A percentile compares a stretch with the other conserved stretches of the same genome.
Conservation (phyloP, 35 echinoderm and acorn worm species). For the Heliocidaris erythrogramma region DNA sequence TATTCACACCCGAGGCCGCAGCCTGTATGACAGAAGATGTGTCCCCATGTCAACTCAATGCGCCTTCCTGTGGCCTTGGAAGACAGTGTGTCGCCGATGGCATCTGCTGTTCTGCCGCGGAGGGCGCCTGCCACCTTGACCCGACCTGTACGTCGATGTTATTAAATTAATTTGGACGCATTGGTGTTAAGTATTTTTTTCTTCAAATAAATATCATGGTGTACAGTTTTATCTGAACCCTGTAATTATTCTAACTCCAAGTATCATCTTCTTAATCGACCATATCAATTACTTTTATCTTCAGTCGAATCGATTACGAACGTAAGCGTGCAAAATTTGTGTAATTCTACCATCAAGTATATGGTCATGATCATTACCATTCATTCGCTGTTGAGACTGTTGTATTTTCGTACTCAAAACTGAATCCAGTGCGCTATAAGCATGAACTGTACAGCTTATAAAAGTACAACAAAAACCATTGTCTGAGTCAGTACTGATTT, state of each 20-base stretch:
- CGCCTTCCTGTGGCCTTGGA: constrained; percentile 21
- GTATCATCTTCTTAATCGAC: not conserved
- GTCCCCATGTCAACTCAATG: constrained; percentile 33
- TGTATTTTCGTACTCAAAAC: too few species aligned
- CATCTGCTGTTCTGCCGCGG: constrained; percentile 38
- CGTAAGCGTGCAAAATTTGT: not conserved
- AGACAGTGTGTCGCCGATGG: constrained; percentile 37
- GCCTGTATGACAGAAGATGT: constrained; percentile 42
- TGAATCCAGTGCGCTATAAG: constrained; percentile 8
- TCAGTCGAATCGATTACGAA: not conserved
- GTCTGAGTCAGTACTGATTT: constrained; percentile 16
- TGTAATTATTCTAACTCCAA: not conserved
- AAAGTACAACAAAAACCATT: not conserved
- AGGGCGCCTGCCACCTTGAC: constrained; percentile 47
- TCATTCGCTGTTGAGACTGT: not conserved
- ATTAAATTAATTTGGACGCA: constrained; percentile 7
- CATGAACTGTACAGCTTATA: not conserved
- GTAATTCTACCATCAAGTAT: not conserved
- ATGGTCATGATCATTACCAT: not conserved
- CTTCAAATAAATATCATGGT: not conserved
- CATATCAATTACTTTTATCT: not conserved
- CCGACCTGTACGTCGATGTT: constrained; percentile 33
- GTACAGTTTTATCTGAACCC: not conserved
- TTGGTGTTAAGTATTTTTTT: not conserved
- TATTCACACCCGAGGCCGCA: constrained; percentile 32